Conservation (phyloP, 2,888 invertebrate genomes). For the Athalia circularis region DNA sequence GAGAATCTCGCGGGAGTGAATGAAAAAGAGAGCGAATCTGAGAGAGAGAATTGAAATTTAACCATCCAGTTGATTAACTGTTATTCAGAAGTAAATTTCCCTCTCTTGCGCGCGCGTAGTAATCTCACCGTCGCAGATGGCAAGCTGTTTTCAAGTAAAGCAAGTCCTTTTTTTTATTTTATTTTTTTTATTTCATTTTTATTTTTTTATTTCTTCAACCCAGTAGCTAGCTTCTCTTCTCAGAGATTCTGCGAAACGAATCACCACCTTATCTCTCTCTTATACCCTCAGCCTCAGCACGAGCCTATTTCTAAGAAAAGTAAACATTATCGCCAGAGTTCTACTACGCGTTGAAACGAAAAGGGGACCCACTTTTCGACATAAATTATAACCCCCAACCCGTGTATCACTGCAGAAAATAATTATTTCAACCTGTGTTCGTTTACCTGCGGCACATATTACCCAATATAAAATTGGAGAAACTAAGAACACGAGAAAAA, state of each 20-base stretch:
- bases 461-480: too few species aligned
- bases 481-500: too few species aligned
- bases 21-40: slow-evolving; percentile 18
- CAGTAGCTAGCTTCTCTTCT: background rate
- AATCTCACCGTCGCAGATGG: slow-evolving; percentile 30
- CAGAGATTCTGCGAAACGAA: slow-evolving; percentile 36
- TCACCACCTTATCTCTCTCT: slow-evolving; percentile 33
- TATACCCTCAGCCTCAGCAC: background rate
- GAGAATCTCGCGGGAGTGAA: slow-evolving; percentile 6
- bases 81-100: slow-evolving; percentile 40
- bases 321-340: slow-evolving; percentile 30
- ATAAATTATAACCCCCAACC: background rate
- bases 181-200: background rate
- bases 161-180: background rate
- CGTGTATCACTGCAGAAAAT: slow-evolving; percentile 6
- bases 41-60: slow-evolving; percentile 32
- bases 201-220: background rate
- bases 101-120: slow-evolving; percentile 11
- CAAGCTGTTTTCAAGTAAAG: slow-evolving; percentile 39
- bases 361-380: too few species aligned
- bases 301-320: slow-evolving; percentile 26
- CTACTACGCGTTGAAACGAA: background rate
- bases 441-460: too few species aligned
- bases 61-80: slow-evolving; percentile 38
- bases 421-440: background rate